Base-by-base conservation (phyloP, 2,797 vertebrate genomes). In the Ataeniobius toweri region DNA sequence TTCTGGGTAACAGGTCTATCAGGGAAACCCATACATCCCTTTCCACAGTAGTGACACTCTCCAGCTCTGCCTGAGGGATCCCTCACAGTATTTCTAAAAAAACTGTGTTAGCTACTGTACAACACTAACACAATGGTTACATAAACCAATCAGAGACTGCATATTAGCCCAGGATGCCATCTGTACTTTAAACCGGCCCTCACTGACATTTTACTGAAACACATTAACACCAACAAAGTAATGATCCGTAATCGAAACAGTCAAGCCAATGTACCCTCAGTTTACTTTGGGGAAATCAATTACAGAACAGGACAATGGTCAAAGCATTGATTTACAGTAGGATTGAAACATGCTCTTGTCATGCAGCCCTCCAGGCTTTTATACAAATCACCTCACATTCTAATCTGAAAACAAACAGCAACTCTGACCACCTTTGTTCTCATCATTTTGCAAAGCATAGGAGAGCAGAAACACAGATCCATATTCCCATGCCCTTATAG, bases 251-350 rank as follows among this genome's bases (percentile, higher is more conserved):
- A 71, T 50, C 46, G 69, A 71, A 71, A 31, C 46, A 71, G 69
- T 46, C 13, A 46, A 71, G 48, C 69, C 28, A 46, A 31, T 71
- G 46, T 50, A 41, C n/a, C 69, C 28, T 14, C 44, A 18, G 46
- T n/a, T 50, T 41, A 71, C 69, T 71, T n/a, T 71, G 63, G 41
- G 7, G n/a, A 71, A 50, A 71, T 28, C 16, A 70, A 70, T 26
- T 26, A 71, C 28, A 26, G 26, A 51, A 28, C n/a, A 71, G 9
- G 18, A 24, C 22, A 72, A 22, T 56, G 12, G 71, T 13, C 51
- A 36, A 6, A 72, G 50, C 28, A 56, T 39, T 39, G 71, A 56
- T 56, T 55, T 56, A 55, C 51, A 55, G 56, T 6, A 53, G 28
- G 50, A 55, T 28, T 53, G 48, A n/a, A 72, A 31, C 5, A 1